Percentiles rank a stretch among this genome's conserved stretches.
phyloP scores from a whole-genome alignment of 1,140 invertebrate species.

The Periplaneta americana region DNA sequence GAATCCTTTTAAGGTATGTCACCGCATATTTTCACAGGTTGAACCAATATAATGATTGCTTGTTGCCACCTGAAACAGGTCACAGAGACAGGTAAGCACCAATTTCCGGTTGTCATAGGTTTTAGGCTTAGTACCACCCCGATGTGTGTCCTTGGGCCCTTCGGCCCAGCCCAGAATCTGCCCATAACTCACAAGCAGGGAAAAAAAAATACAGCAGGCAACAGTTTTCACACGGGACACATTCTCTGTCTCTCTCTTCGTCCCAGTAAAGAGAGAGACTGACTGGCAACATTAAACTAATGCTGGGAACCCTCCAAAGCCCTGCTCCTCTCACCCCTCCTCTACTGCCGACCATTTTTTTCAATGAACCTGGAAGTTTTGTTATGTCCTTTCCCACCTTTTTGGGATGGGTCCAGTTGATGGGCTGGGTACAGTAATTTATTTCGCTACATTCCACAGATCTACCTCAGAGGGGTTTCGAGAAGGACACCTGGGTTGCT shows the following conservation, averaged over 20 bases:
- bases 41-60: neutral
- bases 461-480: neutral
- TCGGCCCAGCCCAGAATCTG: neutral
- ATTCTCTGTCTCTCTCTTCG: no score
- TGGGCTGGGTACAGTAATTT: conserved; percentile 1
- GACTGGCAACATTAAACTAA: neutral
- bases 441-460: conserved; percentile 2
- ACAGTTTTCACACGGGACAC: neutral
- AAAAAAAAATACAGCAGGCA: neutral
- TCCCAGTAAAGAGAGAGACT: neutral
- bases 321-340: neutral
- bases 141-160: neutral
- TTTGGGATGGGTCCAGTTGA: neutral
- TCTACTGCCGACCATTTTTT: no score
- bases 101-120: neutral
- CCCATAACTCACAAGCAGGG: neutral
- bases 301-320: neutral
- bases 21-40: neutral
- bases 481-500: conserved; percentile 1
- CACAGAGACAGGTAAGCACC: neutral
- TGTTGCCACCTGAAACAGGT: neutral
- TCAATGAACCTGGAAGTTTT: neutral
- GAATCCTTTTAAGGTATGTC: no score
- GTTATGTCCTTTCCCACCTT: neutral
- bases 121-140: neutral